Evolutionary conservation across 2,797 vertebrate species (phyloP).

Genomic region (Parotocinclus haroldoi): DNA sequence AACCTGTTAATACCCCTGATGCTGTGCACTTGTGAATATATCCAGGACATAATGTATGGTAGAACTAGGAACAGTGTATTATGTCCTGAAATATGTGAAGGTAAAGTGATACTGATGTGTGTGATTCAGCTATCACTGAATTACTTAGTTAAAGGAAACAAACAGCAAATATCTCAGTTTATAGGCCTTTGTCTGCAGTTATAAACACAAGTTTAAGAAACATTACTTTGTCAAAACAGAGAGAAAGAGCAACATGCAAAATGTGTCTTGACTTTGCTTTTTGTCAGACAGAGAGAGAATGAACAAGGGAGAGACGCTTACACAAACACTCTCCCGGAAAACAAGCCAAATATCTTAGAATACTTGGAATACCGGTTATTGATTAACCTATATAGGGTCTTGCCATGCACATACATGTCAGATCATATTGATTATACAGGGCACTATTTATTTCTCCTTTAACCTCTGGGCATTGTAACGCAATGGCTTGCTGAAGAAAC

Average conservation of each 20-base stretch:
- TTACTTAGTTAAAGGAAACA: constrained; percentile 39
- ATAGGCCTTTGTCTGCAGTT: constrained; percentile 15
- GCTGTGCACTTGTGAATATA: constrained; percentile 4
- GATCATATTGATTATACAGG: constrained; percentile 2
- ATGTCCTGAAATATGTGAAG: constrained; percentile 13
- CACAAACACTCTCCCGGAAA: neutral
- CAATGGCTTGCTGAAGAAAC: neutral
- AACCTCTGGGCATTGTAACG: neutral
- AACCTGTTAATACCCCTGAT: constrained; percentile 11
- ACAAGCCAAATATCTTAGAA: constrained; percentile 16
- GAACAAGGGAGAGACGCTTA: neutral
- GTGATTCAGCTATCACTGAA: constrained; percentile 29
- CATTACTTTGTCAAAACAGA: constrained; percentile 18
- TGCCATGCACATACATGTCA: constrained; percentile 6
- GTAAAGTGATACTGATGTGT: neutral
- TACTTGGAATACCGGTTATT: constrained; percentile 14
- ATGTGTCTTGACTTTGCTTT: constrained; percentile 1
- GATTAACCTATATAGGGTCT: constrained; percentile 8
- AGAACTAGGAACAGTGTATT: constrained; percentile 11
- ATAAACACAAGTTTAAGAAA: constrained; percentile 17
- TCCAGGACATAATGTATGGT: constrained; percentile 3
- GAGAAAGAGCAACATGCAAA: neutral
- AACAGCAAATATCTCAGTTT: constrained; percentile 24
- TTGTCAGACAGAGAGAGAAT: neutral
- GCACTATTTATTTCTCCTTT: constrained; percentile 4